phyloP scores from a whole-genome alignment of 2,888 invertebrate genomes.

The Oscheius onirici region DNA sequence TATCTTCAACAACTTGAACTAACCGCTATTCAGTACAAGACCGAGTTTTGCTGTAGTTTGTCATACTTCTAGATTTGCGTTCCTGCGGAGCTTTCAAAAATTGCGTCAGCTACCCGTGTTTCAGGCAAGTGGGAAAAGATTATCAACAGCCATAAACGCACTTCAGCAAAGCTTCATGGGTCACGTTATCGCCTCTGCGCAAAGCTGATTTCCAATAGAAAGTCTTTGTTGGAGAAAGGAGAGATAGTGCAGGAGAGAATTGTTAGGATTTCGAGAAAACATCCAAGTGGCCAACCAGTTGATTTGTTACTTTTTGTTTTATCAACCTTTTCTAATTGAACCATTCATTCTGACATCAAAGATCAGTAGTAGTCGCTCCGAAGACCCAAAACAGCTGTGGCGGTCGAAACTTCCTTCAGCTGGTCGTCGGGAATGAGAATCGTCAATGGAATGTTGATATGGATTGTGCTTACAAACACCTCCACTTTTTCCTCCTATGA shows the following conservation, averaged over 20 bases:
- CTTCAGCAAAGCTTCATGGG: conserved; percentile 69
- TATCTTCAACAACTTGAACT: too few species aligned
- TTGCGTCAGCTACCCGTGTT: conserved; percentile 59
- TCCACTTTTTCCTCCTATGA: neutral
- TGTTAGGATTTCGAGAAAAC: too few species aligned
- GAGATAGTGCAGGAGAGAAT: too few species aligned
- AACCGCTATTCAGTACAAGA: too few species aligned
- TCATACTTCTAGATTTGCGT: too few species aligned
- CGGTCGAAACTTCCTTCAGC: neutral
- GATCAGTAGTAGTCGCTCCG: conserved; percentile 16
- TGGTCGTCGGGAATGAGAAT: neutral
- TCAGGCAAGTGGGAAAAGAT: conserved; percentile 69
- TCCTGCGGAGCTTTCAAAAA: conserved; percentile 54
- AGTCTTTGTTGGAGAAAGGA: too few species aligned
- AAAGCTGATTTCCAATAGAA: too few species aligned
- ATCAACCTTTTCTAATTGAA: too few species aligned
- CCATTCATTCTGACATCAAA: too few species aligned
- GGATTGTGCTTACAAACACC: neutral
- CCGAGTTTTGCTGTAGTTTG: too few species aligned
- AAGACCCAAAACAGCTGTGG: conserved; percentile 5
- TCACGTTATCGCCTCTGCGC: conserved; percentile 68
- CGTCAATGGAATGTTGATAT: conserved; percentile 9
- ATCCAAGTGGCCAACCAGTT: too few species aligned
- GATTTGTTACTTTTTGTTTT: too few species aligned
- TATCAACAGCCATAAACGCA: conserved; percentile 71